phyloP scores from a whole-genome alignment of 2,888 invertebrate genomes.

The Heteromyza rotundicornis region DNA sequence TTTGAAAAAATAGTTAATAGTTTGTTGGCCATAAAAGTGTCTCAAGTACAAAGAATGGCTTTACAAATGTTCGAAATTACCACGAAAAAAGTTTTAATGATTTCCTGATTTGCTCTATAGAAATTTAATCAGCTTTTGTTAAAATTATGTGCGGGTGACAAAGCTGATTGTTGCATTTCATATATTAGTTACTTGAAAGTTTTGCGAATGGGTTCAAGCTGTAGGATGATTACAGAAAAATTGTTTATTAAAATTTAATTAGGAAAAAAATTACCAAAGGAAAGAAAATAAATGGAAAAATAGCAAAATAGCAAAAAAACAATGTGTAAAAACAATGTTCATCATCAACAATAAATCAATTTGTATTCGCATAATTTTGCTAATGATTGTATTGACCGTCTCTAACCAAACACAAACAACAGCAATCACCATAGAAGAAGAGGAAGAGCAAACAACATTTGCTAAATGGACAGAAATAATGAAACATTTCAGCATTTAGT shows the following conservation, averaged over 20 bases:
- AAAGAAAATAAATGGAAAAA: background rate
- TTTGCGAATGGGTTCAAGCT: too few species aligned
- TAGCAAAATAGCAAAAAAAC: background rate
- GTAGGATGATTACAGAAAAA: too few species aligned
- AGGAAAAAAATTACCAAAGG: background rate
- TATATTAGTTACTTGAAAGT: too few species aligned
- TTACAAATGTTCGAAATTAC: background rate
- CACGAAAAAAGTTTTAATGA: background rate
- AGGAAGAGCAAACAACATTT: background rate
- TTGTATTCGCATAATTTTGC: background rate
- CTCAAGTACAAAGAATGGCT: too few species aligned
- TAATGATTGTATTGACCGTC: background rate
- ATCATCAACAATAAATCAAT: background rate
- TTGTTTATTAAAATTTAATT: too few species aligned
- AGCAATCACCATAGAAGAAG: background rate
- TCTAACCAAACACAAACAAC: background rate
- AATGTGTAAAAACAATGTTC: background rate
- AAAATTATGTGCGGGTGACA: too few species aligned
- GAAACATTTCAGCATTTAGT: conserved; percentile 8
- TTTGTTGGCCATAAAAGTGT: too few species aligned
- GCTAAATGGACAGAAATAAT: conserved; percentile 5
- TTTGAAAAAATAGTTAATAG: too few species aligned
- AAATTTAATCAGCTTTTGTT: too few species aligned
- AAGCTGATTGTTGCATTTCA: too few species aligned
- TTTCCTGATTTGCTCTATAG: background rate